Evolutionary conservation across 2,797 vertebrate species (phyloP).

Genomic region (Girardinus metallicus): DNA sequence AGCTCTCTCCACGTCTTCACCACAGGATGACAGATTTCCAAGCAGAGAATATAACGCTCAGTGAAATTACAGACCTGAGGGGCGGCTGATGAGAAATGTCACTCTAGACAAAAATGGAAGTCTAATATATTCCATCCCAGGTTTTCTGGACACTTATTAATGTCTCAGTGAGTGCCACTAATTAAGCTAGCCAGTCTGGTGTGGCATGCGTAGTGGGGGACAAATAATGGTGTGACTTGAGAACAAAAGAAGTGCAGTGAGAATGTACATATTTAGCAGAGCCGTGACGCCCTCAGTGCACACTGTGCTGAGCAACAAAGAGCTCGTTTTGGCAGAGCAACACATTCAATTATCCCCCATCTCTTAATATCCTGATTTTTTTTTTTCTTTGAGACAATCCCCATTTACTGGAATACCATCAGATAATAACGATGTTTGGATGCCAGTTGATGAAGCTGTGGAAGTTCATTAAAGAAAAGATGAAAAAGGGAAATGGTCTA

Average conservation of each 20-base stretch:
- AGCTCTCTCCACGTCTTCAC: constrained; percentile 1
- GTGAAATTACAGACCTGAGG: constrained; percentile 69
- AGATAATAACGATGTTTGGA: constrained; percentile 5
- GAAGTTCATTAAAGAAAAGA: constrained; percentile 8
- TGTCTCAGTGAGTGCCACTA: constrained; percentile 71
- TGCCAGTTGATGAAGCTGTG: constrained; percentile 11
- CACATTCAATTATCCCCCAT: constrained; percentile 30
- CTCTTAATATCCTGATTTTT: constrained; percentile 4
- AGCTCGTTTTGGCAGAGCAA: constrained; percentile 17
- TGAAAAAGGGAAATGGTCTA: not conserved
- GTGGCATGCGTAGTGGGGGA: constrained; percentile 60
- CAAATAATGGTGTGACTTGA: constrained; percentile 70
- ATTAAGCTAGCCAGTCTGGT: constrained; percentile 70
- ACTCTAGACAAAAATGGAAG: constrained; percentile 72
- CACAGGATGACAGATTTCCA: constrained; percentile 50
- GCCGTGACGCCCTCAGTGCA: constrained; percentile 24
- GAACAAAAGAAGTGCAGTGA: constrained; percentile 63
- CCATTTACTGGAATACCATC: constrained; percentile 14
- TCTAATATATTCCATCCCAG: constrained; percentile 73
- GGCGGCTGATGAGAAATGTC: constrained; percentile 71
- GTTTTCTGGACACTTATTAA: constrained; percentile 72
- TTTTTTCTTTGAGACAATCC: constrained; percentile 15
- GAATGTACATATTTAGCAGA: constrained; percentile 60
- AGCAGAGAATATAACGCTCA: constrained; percentile 40
- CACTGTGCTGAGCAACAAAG: constrained; percentile 33